phyloP scores from a whole-genome alignment of 2,797 vertebrate species.

The Myiotriccus ornatus region DNA sequence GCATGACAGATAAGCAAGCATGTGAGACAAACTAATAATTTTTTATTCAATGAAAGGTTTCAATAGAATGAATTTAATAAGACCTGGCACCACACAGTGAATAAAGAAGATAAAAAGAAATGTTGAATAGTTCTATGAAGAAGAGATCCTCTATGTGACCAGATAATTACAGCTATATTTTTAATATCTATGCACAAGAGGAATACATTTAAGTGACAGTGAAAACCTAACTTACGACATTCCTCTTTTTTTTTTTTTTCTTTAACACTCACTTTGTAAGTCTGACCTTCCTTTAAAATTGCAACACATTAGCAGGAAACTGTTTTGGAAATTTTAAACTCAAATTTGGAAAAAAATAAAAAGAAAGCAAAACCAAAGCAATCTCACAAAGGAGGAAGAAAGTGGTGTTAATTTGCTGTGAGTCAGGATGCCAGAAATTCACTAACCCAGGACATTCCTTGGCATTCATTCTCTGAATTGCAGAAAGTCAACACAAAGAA shows the following conservation, averaged over 20 bases:
- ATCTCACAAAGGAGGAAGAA: neutral
- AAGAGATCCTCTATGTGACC: neutral
- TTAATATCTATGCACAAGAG: neutral
- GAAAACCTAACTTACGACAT: neutral
- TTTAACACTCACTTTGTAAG: neutral
- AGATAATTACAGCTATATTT: constrained; percentile 34
- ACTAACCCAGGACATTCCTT: neutral
- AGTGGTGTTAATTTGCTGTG: neutral
- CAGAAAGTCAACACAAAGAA: neutral
- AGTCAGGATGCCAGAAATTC: neutral
- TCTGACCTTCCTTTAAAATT: neutral
- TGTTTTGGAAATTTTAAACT: neutral
- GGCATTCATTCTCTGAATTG: neutral
- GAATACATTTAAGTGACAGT: neutral
- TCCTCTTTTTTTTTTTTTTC: neutral
- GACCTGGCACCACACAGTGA: neutral
- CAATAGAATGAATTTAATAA: constrained; percentile 34
- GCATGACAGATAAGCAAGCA: constrained; percentile 32
- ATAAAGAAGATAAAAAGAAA: constrained; percentile 43
- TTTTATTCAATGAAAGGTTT: constrained; percentile 45
- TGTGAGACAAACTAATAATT: constrained; percentile 40
- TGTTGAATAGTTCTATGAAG: constrained; percentile 13
- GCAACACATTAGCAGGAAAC: neutral
- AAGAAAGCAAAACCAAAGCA: neutral
- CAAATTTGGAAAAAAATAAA: neutral